These are phyloP conservation scores for Lanistes nyassanus DNA, from an alignment of 1,140 invertebrate species.

Conservation along the genomic window DNA sequence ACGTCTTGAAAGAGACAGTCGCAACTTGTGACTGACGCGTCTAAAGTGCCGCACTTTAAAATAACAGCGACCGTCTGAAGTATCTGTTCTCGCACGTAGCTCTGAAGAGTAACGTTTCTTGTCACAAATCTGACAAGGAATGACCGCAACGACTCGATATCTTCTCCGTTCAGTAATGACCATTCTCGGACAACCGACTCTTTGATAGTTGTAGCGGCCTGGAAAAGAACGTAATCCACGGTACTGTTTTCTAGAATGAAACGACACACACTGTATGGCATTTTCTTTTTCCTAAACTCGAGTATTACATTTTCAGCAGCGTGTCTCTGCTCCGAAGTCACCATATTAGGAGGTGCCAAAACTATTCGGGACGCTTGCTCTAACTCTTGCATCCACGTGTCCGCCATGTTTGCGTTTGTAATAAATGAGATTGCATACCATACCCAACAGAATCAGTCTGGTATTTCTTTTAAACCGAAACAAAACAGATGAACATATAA, in stretches of 20 bases:
- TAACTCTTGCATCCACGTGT: constrained; percentile 65
- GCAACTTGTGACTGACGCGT: constrained; percentile 77
- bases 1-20: constrained; percentile 79
- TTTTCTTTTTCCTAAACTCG: constrained; percentile 82
- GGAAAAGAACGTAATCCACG: constrained; percentile 87
- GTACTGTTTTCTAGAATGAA: constrained; percentile 83
- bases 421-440: not conserved
- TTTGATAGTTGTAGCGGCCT: constrained; percentile 86
- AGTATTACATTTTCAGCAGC: constrained; percentile 83
- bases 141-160: constrained; percentile 78
- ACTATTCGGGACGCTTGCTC: constrained; percentile 77
- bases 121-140: constrained; percentile 84
- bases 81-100: constrained; percentile 68
- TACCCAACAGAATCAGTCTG: not conserved
- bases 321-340: constrained; percentile 80
- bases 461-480: not conserved
- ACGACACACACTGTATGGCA: constrained; percentile 83
- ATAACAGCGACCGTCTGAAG: constrained; percentile 83
- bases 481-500: no score
- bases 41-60: constrained; percentile 82
- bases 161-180: constrained; percentile 74
- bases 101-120: constrained; percentile 70
- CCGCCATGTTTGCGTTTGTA: constrained; percentile 34
- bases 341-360: constrained; percentile 84
- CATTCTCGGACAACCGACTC: constrained; percentile 85